Evolutionary conservation across 1,140 invertebrate genomes (phyloP), one percentile per base, ranked within the genome.

Genomic region (Babylonia areolata): DNA sequence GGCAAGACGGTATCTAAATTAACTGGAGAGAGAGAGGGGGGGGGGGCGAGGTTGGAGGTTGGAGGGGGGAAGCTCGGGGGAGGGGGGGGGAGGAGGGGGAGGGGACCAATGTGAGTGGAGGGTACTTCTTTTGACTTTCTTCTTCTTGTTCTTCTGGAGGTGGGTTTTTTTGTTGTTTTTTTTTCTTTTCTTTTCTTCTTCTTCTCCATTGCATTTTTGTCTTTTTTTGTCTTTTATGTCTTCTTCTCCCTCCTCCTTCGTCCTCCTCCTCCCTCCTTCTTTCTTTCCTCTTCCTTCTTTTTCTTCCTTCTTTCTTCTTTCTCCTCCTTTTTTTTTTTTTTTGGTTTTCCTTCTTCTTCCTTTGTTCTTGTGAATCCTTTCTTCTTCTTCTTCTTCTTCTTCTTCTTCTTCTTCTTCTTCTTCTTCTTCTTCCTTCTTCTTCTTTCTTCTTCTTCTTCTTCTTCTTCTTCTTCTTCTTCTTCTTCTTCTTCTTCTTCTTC

Each of bases 401-500:
- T 75, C 71, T 75, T 75, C 71, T 75, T 75, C 71, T 75, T 75
- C 71, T 75, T 75, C n/a, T 75, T 75, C 71, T 75, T 75, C n/a
- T 75, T 75, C 71, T 75, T 75, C n/a, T 75, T 75, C 71, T 75
- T 75, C n/a, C 28, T 75, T 28, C 28, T 75, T 12, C 28, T 75
- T 28, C 28, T 75, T 28, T 75, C 28, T 12, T 75, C 28, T 28
- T 75, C 28, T 12, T 75, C 28, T 28, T 75, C 28, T 12, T 75
- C 28, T 28, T 75, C 28, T 12, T 75, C 28, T 28, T 75, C 28
- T 37, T 28, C 28, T 31, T 75, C 35, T 37, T 75, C 28, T 12
- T 75, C 28, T 28, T 75, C 35, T 12, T 75, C 35, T 28, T 75
- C 35, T 37, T 75, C 35, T 37, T 75, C 35, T 37, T 75, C 35